Percentiles rank a stretch among this genome's conserved stretches.
phyloP scores from a whole-genome alignment of 2,888 invertebrate species.

The Erebia palarica region DNA sequence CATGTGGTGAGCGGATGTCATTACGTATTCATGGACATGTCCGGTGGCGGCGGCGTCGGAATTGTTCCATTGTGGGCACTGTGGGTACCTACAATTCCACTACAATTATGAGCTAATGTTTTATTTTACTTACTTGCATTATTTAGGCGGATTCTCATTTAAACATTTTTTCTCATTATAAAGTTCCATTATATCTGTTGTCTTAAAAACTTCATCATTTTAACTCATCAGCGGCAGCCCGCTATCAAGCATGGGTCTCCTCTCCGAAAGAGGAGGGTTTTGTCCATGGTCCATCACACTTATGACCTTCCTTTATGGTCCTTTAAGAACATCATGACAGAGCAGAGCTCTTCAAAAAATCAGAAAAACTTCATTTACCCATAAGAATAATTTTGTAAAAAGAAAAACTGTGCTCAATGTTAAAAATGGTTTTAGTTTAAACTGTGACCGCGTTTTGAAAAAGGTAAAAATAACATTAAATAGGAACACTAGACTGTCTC shows the following conservation, averaged over 20 bases:
- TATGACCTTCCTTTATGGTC: too few relatives aligned
- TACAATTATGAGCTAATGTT: slow-evolving; percentile 14
- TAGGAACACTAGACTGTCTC: slow-evolving; percentile 22
- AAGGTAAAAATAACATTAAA: slow-evolving; percentile 29
- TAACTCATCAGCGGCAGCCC: too few relatives aligned
- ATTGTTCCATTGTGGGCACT: slow-evolving; percentile 27
- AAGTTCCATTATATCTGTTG: too few relatives aligned
- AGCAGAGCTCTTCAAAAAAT: too few relatives aligned
- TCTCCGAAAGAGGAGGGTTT: too few relatives aligned
- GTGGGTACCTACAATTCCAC: slow-evolving; percentile 45
- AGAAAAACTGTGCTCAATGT: neutral
- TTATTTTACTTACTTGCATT: neutral
- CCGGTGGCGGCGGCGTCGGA: slow-evolving; percentile 24
- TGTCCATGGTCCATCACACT: too few relatives aligned
- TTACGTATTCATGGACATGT: slow-evolving; percentile 30
- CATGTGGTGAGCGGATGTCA: slow-evolving; percentile 25
- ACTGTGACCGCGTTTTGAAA: slow-evolving; percentile 18
- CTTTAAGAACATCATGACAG: too few relatives aligned
- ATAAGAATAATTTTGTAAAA: neutral
- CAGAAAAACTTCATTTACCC: too few relatives aligned
- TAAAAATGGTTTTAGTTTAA: slow-evolving; percentile 18
- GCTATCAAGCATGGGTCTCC: too few relatives aligned
- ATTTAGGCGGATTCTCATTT: neutral
- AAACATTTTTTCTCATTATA: neutral
- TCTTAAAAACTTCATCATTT: too few relatives aligned